Evolutionary conservation across 2,113 vertebrate genomes (phyloP), one percentile per base, ranked within the genome.

Genomic region (Felis catus): DNA sequence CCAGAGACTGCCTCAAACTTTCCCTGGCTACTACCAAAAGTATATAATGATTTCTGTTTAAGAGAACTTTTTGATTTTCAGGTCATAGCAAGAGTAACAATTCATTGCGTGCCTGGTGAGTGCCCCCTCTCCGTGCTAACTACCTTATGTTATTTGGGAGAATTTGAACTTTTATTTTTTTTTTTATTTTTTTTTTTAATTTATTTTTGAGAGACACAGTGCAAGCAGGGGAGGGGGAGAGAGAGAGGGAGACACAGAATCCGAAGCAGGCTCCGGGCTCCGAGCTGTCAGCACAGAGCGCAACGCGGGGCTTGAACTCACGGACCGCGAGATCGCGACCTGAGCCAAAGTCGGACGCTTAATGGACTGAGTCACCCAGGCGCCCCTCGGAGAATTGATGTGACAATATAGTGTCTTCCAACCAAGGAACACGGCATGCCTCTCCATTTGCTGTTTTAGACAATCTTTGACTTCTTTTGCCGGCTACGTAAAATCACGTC

Each of bases 61-160:
- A 74, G 58, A 86, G 58, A 93, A 81, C 27, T 58, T 90, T 92
- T 45, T 87, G 39, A 51, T 93, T 90, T 65, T 51, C 41, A 92
- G 89, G 87, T 71, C 12, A 55, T 29, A 80, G 51, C 15, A 80
- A 88, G 18, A 97, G 18, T 14, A 94, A 94, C 7, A 83, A 79
- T 70, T 78, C 51, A 70, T 27, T 53, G 31, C 36, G 25, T 65
- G 1, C 45, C 29, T 71, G 53, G 36, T 90, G 82, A 39, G 23
- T 78, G n/a, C 29, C 4, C n/a, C 39, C 25, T 51, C 5, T 31
- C 33, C n/a, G 15, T 86, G 39, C 33, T 84, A 89, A 31, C 39
- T 82, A 51, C 33, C 11, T 63, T 71, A 41, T 68, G 51, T 78
- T 84, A 73, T 29, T 71, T 66, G 8, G 63, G 48, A 74, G 31